Conservation (phyloP, 1,140 invertebrate species). For the Trissolcus basalis region DNA sequence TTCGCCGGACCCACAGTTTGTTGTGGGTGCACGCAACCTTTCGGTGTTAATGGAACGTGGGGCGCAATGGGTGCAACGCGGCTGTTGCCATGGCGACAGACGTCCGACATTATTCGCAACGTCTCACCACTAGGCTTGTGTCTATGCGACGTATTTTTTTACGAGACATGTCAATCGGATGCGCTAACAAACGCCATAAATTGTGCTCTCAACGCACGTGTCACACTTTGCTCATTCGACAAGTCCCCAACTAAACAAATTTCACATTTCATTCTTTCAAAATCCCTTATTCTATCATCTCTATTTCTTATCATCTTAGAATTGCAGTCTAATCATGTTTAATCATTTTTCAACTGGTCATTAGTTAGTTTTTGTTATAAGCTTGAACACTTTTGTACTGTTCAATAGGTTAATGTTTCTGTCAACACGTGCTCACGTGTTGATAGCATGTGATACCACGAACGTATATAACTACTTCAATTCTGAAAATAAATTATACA, state of each 20-base stretch:
- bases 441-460: too few species aligned
- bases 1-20: conserved; percentile 36
- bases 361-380: too few species aligned
- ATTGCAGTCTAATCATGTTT: too few species aligned
- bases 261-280: background rate
- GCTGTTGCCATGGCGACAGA: conserved; percentile 77
- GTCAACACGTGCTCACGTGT: too few species aligned
- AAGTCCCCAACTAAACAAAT: background rate
- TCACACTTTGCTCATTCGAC: background rate
- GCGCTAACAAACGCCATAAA: conserved; percentile 15
- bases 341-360: too few species aligned
- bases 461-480: too few species aligned
- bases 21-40: conserved; percentile 37
- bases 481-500: too few species aligned
- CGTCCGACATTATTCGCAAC: conserved; percentile 73
- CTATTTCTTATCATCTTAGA: too few species aligned
- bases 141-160: conserved; percentile 57
- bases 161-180: conserved; percentile 42
- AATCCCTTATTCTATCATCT: background rate
- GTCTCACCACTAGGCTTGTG: conserved; percentile 73
- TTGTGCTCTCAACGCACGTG: conserved; percentile 4
- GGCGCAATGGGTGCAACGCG: conserved; percentile 71
- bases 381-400: too few species aligned
- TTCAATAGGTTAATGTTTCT: too few species aligned
- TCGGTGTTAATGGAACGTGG: conserved; percentile 59